Base-by-base conservation (phyloP, 1,140 invertebrate species). In the Cardiocondyla obscurior region DNA sequence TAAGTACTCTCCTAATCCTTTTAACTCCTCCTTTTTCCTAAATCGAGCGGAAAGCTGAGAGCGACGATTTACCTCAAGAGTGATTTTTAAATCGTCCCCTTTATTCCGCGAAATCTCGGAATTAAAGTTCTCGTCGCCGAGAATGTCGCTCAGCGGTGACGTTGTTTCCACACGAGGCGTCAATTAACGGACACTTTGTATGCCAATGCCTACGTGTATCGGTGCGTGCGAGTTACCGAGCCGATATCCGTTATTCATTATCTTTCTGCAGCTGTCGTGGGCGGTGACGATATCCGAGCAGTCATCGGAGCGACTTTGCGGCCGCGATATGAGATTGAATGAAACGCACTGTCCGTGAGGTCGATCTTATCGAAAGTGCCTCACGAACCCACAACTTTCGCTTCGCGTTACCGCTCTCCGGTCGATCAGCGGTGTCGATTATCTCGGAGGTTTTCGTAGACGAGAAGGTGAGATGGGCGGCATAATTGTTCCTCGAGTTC, bases 281-380 rank as follows among this genome's bases (percentile, higher is more conserved):
- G 79, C 84, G 85, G 69, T 8, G 12, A 73, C 83, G 69, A 70
- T 82, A 82, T 77, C 79, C 73, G 46, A n/a, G n/a, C n/a, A 39
- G 19, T 69, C 74, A 76, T 76, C 42, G 33, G 16, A 62, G n/a
- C 30, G 51, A 81, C 19, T 72, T 81, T 81, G 42, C 42, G 39
- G 25, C 51, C 62, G 55, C 39, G 60, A 60, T 74, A 53, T 64
- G 60, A 84, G 22, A 14, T 65, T 46, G 14, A 84, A 73, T 81
- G 36, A 85, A 86, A 85, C 30, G 60, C 60, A 55, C 73, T 64
- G 70, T 83, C 19, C 44, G 25, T 39, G 12, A n/a, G 44, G 19
- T 33, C 4, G 74, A 82, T 85, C 30, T 16, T 83, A 74, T 85
- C 67, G 62, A 22, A 58, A 83, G 62, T 28, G 53, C 25, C 10